Base-by-base conservation (phyloP, 2,888 invertebrate genomes). In the Dynastes tityus region DNA sequence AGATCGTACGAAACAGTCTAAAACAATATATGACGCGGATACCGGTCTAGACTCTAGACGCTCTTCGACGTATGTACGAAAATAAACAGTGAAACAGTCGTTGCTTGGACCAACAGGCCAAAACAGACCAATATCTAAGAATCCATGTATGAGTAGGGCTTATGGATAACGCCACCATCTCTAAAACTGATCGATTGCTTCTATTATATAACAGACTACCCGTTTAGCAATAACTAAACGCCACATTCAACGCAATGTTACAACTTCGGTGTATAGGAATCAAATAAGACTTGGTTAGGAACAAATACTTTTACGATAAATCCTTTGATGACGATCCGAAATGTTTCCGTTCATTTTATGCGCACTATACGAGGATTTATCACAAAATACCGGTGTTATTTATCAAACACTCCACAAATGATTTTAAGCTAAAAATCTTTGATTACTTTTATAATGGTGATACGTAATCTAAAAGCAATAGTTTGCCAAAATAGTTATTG, bases 21-120 rank as follows among this genome's bases (percentile, higher is more conserved):
- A 82, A 83, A 83, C 82, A 83, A 80, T 82, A 82, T 80, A 79
- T 82, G 81, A 82, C 80, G 81, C 82, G 82, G 81, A 82, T 81
- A 81, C 81, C 79, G 82, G 81, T 83, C 82, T 82, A 82, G 83
- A 83, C 83, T 80, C 79, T 80, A 77, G 32, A 40, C 81, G 81
- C 80, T 81, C 81, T 79, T 80, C 79, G 79, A 80, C 77, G 76
- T 80, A 79, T 80, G 76, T 80, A 81, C 82, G 79, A 82, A 82
- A 82, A 83, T 82, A 82, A 81, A 81, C 82, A 82, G 75, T 58
- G 51, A 61, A 61, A 63, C 61, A 64, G 63, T n/a, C n/a, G 71
- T 37, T 9, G 55, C 53, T 70, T 70, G 51, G 70, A 70, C 55
- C 78, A 80, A 76, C 78, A 74, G 77, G 75, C 77, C 67, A 74